Evolutionary conservation across 2,113 vertebrate species (phyloP), one percentile per base, ranked within the genome.

Genomic region (Addax nasomaculatus): DNA sequence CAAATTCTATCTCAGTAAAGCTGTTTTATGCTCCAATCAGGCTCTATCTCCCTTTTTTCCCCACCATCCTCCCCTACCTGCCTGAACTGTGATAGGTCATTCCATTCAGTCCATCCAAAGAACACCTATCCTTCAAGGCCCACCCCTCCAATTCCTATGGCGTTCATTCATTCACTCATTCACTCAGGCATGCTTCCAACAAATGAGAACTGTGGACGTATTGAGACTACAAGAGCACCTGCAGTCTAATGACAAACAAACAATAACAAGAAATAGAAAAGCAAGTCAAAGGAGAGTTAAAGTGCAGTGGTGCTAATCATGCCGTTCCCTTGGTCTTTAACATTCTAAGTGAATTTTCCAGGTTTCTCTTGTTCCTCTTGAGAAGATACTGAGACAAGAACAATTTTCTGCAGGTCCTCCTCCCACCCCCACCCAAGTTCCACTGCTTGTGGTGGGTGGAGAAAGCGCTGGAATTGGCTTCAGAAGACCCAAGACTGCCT

Each of bases 301-400:
- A 19, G 27, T 1, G 7, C 19, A 2, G n/a, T 2, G 2, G 29
- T 6, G 43, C 58, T 2, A 8, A 3, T 23, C n/a, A 14, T 0
- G 1, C 43, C 14, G 1, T 30, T 7, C 36, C 6, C 7, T 30
- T n/a, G 84, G 64, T 1, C 23, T 78, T 57, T 1, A 21, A 30
- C 36, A 12, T 12, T 43, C 30, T 25, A 30, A 12, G 36, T 13
- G 25, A 80, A n/a, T 6, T 64, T 39, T 13, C 53, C 36, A 3
- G 93, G 55, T 49, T 23, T 73, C 5, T 45, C 92, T 36, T 43
- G 23, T 15, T 21, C 23, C 60, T 81, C 67, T 21, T 33, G 43
- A 47, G 27, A 51, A 81, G 55, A 51, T 2, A 73, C 36, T 27
- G 25, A 39, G n/a, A 14, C 57, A 30, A 25, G 49, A 47, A 36